phyloP scores from a whole-genome alignment of 2,797 vertebrate genomes.

The Adrianichthys oophorus region DNA sequence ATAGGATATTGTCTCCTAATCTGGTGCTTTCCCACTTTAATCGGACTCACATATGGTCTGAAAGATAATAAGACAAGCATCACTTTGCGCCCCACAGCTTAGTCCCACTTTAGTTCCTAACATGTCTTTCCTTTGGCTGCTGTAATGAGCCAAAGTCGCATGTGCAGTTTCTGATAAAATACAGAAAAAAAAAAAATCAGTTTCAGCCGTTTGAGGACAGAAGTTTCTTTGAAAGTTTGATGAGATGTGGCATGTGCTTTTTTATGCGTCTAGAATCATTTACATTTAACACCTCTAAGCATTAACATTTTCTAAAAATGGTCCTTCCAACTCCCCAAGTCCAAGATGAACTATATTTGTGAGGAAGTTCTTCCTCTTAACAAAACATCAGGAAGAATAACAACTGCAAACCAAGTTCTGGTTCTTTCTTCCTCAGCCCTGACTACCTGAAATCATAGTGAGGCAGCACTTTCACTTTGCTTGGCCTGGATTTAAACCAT shows the following conservation, averaged over 20 bases:
- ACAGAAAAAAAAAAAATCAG: no score
- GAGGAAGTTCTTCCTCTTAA: neutral
- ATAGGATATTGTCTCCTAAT: constrained; percentile 63
- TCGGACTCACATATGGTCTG: constrained; percentile 72
- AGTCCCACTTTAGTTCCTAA: constrained; percentile 34
- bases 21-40: constrained; percentile 65
- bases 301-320: constrained; percentile 25
- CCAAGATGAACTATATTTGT: constrained; percentile 11
- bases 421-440: neutral
- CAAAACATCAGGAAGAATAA: neutral
- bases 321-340: constrained; percentile 10
- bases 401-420: neutral
- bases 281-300: constrained; percentile 8
- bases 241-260: constrained; percentile 23
- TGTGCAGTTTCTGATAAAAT: constrained; percentile 20
- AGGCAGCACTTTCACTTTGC: neutral
- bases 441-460: neutral
- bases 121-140: constrained; percentile 31
- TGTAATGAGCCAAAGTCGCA: constrained; percentile 30
- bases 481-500: neutral
- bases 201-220: constrained; percentile 7
- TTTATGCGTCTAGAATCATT: constrained; percentile 44
- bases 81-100: constrained; percentile 25
- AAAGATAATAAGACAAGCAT: constrained; percentile 58
- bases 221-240: constrained; percentile 13